phyloP scores from a whole-genome alignment of 1,140 invertebrate species.

The Listronotus oregonensis region DNA sequence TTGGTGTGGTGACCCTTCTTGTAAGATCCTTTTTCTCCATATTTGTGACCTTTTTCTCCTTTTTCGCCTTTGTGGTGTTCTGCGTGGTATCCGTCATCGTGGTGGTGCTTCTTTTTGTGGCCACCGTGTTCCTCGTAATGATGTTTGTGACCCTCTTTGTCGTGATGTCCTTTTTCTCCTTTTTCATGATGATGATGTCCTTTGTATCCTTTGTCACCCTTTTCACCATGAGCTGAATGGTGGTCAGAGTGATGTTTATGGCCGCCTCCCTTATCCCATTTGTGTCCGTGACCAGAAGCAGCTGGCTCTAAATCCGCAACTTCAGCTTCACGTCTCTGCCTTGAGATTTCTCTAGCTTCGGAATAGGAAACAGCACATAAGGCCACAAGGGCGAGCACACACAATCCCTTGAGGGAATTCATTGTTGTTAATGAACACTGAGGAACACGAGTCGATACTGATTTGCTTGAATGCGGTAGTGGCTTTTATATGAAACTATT shows the following conservation, averaged over 20 bases:
- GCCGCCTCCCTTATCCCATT: conserved; percentile 62
- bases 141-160: conserved; percentile 69
- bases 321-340: conserved; percentile 46
- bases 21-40: conserved; percentile 65
- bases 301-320: conserved; percentile 44
- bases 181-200: conserved; percentile 67
- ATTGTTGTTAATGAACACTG: conserved; percentile 41
- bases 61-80: conserved; percentile 70
- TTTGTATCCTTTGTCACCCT: conserved; percentile 63
- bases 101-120: conserved; percentile 69
- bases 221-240: conserved; percentile 63
- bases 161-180: conserved; percentile 69
- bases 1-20: conserved; percentile 69
- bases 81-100: conserved; percentile 70
- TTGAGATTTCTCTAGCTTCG: conserved; percentile 46
- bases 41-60: conserved; percentile 67
- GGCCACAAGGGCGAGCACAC: conserved; percentile 46
- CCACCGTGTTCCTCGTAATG: conserved; percentile 68
- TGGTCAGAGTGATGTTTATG: conserved; percentile 64
- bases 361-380: conserved; percentile 45
- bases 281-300: conserved; percentile 41
- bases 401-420: conserved; percentile 45
- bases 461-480: conserved; percentile 37
- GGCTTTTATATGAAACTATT: conserved; percentile 49
- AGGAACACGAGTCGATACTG: conserved; percentile 42